Evolutionary conservation across 1,140 invertebrate species (phyloP), one percentile per base, ranked within the genome.

Genomic region (Pseudomyrmex sp.): DNA sequence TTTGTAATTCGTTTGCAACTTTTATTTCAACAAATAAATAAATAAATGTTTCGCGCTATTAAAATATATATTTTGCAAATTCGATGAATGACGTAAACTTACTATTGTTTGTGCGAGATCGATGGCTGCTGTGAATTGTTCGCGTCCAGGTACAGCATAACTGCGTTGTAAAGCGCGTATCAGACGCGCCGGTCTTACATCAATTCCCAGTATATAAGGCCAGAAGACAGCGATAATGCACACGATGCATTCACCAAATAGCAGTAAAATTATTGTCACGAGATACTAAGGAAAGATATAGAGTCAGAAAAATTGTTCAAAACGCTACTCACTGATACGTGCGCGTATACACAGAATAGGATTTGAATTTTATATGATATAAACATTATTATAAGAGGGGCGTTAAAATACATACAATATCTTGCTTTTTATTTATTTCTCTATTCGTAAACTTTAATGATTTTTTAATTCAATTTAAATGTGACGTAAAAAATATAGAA

Each of bases 121-220:
- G 48, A 98, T 94, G 15, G 97, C 97, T 70, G 97, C 96, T 4
- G 97, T 98, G 88, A 97, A 97, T 89, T 97, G 96, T 85, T 96
- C 95, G 66, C 95, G 93, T 1, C 96, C 97, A 26, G 96, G 96
- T 15, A 97, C 94, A 2, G 97, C 97, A 91, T 98, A 98, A 90
- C 96, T 96, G 1, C 95, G 95, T 90, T 98, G 97, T 68, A 98
- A 92, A 1, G 96, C 95, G 74, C 96, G 96, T 9, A 96, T 95
- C 75, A 98, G 95, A 76, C 96, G 95, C 0, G 95, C 95, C 20
- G 95, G 95, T 56, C 96, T 95, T 54, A 97, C 94, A 80, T 96
- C 96, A 63, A 97, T 95, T 44, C 97, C 97, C 59, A 97, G 90
- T 90, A 97, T 96, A 82, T 97, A 95, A 9, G 97, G 97, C 96